Evolutionary conservation across 37 sponge, comb jelly and placozoan genomes (phyloP), one percentile per base, ranked within the genome.

Genomic region (Ianthella basta): DNA sequence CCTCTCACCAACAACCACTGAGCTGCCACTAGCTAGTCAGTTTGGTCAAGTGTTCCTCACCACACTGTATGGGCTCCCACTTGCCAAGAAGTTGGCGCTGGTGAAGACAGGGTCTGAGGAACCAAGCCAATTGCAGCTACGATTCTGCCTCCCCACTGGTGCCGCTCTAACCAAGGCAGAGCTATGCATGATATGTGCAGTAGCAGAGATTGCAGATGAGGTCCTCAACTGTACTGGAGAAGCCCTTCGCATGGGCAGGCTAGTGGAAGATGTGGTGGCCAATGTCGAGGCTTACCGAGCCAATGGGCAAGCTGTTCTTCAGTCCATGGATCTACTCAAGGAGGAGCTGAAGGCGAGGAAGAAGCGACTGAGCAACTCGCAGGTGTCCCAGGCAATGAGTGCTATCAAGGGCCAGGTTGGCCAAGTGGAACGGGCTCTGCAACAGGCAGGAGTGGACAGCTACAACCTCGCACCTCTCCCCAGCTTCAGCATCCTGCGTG

Each of bases 11-110:
- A 69, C 29, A 30, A 72, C 88, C 35, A 85, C 44, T 35, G 90
- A 95, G 50, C 38, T 95, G 15, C 96, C 96, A 18, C 81, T 95
- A 4, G 96, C 78, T 14, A 88, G 91, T 72, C 82, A 92, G 60
- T 95, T 90, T 86, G 96, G 89, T 1, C 96, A 95, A 80, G 82
- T 81, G 13, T 88, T 85, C 63, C 80, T 89, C 27, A 67, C 86
- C 24, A 75, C 72, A 18, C n/a, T 91, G 37, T 79, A 34, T 44
- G 85, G 87, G 0, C 41, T 94, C 4, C 89, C 95, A 25, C 84
- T 92, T 0, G 20, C 15, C 32, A 38, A 56, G 0, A 92, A 92
- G 54, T 67, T 92, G 29, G 35, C 55, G 4, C 72, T 87, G 14
- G 59, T 89, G 60, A 56, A 41, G 14, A 59, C 72, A 21, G 50